Conservation (phyloP, 2,888 invertebrate species). For the Trichogramma dendrolimi region DNA sequence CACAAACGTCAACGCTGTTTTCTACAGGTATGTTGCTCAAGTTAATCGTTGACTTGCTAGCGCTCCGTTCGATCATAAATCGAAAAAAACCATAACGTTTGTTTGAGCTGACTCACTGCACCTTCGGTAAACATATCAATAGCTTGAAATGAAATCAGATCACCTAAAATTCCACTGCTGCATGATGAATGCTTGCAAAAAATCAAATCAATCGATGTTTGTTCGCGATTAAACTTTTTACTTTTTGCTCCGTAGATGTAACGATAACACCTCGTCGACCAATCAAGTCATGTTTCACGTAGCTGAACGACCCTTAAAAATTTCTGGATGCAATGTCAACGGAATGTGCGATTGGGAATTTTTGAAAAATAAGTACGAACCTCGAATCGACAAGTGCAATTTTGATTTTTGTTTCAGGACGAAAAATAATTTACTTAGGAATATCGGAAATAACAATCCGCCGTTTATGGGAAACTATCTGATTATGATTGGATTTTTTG, state of each 20-base stretch:
- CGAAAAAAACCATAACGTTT: not conserved
- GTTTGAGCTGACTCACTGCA: not conserved
- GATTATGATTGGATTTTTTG: too few relatives aligned
- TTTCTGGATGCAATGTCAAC: conserved; percentile 63
- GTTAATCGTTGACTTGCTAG: not conserved
- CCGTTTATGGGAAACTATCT: too few relatives aligned
- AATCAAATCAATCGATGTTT: conserved; percentile 27
- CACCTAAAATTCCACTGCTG: too few relatives aligned
- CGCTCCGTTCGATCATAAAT: not conserved
- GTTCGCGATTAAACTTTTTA: conserved; percentile 14
- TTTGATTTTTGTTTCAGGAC: conserved; percentile 32
- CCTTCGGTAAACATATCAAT: too few relatives aligned
- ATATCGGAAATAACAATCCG: too few relatives aligned
- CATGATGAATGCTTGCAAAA: too few relatives aligned
- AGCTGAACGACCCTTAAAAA: conserved; percentile 65
- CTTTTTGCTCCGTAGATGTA: conserved; percentile 58
- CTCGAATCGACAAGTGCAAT: conserved; percentile 42
- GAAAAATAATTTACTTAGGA: too few relatives aligned
- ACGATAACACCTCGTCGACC: conserved; percentile 44
- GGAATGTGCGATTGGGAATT: conserved; percentile 72
- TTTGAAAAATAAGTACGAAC: conserved; percentile 58
- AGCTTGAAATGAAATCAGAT: not conserved
- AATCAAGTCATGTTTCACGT: conserved; percentile 62
- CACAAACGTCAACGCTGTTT: conserved; percentile 68
- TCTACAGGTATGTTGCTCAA: conserved; percentile 57